Evolutionary conservation across 2,113 vertebrate genomes (phyloP).

Genomic region (Leiothrix lutea): DNA sequence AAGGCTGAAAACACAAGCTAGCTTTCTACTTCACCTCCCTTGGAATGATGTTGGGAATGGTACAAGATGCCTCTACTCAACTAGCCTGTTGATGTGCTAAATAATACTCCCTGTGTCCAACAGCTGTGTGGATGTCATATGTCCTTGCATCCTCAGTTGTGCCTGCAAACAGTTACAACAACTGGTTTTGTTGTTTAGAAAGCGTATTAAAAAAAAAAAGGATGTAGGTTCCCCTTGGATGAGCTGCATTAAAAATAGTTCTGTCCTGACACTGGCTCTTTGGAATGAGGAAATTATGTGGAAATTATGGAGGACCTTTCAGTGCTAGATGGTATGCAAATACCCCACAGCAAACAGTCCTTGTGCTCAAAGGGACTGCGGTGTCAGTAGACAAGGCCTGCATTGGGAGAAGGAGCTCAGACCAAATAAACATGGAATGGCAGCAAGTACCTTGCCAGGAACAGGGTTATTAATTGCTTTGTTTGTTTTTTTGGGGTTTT

Average conservation of each 20-base stretch:
- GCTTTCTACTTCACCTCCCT: neutral
- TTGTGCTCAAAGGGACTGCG: neutral
- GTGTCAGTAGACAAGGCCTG: neutral
- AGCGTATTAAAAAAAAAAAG: neutral
- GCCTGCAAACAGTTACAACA: neutral
- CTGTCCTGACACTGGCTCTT: neutral
- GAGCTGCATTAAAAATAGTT: neutral
- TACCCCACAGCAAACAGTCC: neutral
- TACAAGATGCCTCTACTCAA: neutral
- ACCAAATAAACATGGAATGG: neutral
- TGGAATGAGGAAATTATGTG: neutral
- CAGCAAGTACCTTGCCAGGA: neutral
- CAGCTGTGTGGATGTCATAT: neutral
- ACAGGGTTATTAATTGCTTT: neutral
- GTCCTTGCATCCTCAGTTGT: neutral
- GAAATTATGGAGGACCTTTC: neutral
- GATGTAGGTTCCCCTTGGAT: neutral
- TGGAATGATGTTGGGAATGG: neutral
- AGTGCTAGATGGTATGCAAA: neutral
- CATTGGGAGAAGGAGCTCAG: neutral
- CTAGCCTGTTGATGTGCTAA: neutral
- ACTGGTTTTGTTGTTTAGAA: neutral
- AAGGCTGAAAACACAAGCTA: neutral
- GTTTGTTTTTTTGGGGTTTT: neutral
- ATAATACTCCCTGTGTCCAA: neutral